These are phyloP conservation scores for Schlechtendalia chinensis DNA, from an alignment of 1,140 invertebrate species.

Conservation along the genomic window DNA sequence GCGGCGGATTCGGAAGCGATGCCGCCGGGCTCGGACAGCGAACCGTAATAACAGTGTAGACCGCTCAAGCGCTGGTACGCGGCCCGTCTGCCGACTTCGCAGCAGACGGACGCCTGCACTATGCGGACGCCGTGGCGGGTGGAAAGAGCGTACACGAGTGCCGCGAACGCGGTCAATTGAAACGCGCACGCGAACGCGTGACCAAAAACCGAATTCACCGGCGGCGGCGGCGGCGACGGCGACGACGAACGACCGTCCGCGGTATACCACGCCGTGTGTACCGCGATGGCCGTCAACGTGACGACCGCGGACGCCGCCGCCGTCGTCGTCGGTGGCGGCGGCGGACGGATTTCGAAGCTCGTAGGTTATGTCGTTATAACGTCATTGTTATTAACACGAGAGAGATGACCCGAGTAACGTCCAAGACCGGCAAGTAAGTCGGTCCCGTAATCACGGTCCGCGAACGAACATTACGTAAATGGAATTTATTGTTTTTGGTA, in stretches of 20 bases:
- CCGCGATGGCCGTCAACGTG: neutral
- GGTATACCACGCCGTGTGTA: neutral
- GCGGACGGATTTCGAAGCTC: neutral
- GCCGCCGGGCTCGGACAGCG: conserved; percentile 1
- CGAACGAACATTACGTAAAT: no score
- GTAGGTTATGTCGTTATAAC: no score
- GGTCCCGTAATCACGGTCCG: no score
- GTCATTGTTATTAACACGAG: no score
- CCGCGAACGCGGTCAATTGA: conserved; percentile 13
- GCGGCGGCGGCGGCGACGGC: neutral
- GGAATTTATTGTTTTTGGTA: no score
- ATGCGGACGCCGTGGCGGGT: neutral
- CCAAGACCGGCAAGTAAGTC: no score
- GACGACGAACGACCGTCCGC: neutral
- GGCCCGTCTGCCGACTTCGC: neutral
- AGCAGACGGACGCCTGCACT: neutral
- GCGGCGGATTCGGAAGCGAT: neutral
- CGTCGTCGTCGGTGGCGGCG: neutral
- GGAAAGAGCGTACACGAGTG: conserved; percentile 21
- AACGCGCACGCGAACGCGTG: conserved; percentile 2
- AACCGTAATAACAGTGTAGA: neutral
- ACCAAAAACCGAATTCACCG: neutral
- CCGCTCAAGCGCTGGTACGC: neutral
- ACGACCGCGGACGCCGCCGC: neutral
- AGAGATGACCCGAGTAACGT: no score